Conservation (phyloP, 2,113 vertebrate species). For the Corvus moneduloides region DNA sequence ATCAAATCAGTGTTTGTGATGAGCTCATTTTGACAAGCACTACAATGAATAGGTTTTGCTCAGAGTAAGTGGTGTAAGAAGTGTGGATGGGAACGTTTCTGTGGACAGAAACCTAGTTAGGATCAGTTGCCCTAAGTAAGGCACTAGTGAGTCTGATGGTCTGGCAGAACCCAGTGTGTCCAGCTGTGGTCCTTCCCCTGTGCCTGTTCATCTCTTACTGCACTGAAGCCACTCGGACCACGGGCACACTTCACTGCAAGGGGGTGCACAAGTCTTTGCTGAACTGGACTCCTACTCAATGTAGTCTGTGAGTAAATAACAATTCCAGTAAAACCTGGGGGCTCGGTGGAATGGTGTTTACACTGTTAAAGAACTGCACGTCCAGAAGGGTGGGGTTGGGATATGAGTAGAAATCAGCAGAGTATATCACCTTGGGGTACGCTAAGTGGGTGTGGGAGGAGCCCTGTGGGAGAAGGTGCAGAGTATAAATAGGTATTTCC, state of each 20-base stretch:
- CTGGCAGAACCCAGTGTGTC: not conserved
- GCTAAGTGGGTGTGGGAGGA: not conserved
- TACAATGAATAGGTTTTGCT: not conserved
- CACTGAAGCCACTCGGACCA: not conserved
- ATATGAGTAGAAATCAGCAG: not conserved
- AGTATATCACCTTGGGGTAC: rapidly evolving
- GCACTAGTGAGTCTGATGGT: not conserved
- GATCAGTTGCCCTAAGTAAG: not conserved
- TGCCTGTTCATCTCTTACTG: not conserved
- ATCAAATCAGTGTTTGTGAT: not conserved
- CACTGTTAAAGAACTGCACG: not conserved
- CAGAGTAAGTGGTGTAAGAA: not conserved
- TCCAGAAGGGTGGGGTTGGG: not conserved
- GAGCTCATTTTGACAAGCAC: not conserved
- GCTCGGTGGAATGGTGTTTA: not conserved
- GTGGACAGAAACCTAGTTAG: not conserved
- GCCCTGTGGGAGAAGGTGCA: not conserved
- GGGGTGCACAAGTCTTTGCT: not conserved
- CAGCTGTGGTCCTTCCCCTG: not conserved
- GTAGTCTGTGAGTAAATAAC: not conserved
- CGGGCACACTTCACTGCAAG: not conserved
- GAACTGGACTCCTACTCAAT: not conserved
- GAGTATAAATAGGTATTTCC: not conserved
- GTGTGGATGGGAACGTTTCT: not conserved
- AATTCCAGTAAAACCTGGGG: not conserved